Conservation (phyloP, 2,797 vertebrate species). For the Aplochiton taeniatus region DNA sequence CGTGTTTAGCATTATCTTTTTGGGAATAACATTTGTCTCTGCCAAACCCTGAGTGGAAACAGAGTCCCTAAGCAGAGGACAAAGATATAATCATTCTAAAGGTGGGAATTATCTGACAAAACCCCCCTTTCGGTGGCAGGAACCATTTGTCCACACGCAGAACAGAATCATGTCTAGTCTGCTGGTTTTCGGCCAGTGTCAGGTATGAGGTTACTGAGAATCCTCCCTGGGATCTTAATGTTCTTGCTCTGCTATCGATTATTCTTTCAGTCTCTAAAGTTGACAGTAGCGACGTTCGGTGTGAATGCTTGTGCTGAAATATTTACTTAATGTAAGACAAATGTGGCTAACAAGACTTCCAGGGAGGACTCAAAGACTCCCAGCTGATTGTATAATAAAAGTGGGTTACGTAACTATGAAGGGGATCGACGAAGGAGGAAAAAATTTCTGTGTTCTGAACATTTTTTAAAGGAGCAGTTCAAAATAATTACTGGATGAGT, state of each 20-base stretch:
- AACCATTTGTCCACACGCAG: slow-evolving; percentile 13
- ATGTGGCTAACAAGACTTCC: slow-evolving; percentile 69
- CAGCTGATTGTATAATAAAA: slow-evolving; percentile 64
- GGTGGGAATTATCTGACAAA: slow-evolving; percentile 8
- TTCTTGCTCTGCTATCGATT: slow-evolving; percentile 60
- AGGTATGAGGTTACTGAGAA: slow-evolving; percentile 34
- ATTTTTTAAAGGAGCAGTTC: slow-evolving; percentile 15
- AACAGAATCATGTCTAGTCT: slow-evolving; percentile 30
- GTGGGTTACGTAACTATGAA: slow-evolving; percentile 43
- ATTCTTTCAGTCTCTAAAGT: slow-evolving; percentile 64
- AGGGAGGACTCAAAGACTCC: slow-evolving; percentile 50
- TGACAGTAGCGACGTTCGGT: slow-evolving; percentile 59
- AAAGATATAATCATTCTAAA: slow-evolving; percentile 9
- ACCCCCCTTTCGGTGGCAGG: slow-evolving; percentile 20
- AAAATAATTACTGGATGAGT: slow-evolving; percentile 5
- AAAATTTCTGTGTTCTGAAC: slow-evolving; percentile 31
- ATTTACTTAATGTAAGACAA: slow-evolving; percentile 65
- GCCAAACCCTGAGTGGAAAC: not conserved
- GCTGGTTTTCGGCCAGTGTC: slow-evolving; percentile 32
- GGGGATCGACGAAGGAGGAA: slow-evolving; percentile 31
- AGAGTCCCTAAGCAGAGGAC: slow-evolving; percentile 5
- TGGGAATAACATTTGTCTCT: slow-evolving; percentile 20
- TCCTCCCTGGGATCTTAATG: slow-evolving; percentile 40
- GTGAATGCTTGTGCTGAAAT: slow-evolving; percentile 42
- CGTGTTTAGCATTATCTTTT: slow-evolving; percentile 30